Base-by-base conservation (phyloP, 2,888 invertebrate species). In the Ornithoptera priamus region DNA sequence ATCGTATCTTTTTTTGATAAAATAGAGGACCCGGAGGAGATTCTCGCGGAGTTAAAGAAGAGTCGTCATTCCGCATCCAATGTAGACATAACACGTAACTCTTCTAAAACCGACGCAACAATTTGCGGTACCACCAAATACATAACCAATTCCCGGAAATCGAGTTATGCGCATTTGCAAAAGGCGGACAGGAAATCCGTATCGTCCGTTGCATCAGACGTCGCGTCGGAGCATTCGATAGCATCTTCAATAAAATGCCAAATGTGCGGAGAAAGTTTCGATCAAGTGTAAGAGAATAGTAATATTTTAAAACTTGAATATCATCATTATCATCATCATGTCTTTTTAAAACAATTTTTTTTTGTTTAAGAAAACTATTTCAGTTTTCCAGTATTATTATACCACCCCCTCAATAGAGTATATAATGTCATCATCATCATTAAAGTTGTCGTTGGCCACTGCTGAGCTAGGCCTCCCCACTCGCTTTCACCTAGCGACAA, bases 1-100 rank as follows among this genome's bases (percentile, higher is more conserved):
- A 87, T 92, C 0, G 88, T 92, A 0, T 90, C 91, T 0, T 91
- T 92, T 70, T 89, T 92, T 68, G 91, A 92, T 53, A 90, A 89
- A 73, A 83, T 92, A 0, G 72, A 79, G 0, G 82, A 88, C 36
- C 81, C 85, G 0, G 85, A 85, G 3, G 82, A 85, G 30, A 76
- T 86, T 12, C 36, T 87, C 1, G 71, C 77, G 0, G 84, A 85
- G 12, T 76, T 85, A 0, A 87, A 85, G 71, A 86, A 85, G 72
- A 80, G 80, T 42, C 74, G 81, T 20, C 79, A 72, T 46, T 86
- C 87, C 0, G 84, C 85, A 8, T 77, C 81, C 0, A 83, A 85
- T 68, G 46, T 85, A 20, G 78, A 77, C n/a, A 46, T 69, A 30
- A 75, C 75, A 1, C 70, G 74, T 2, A 71, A 75, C 3, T 69